A percentile compares a stretch with the other conserved stretches of the same genome.
Evolutionary conservation across 2,888 invertebrate species (phyloP).

Genomic region (Philhelius pedissequus): DNA sequence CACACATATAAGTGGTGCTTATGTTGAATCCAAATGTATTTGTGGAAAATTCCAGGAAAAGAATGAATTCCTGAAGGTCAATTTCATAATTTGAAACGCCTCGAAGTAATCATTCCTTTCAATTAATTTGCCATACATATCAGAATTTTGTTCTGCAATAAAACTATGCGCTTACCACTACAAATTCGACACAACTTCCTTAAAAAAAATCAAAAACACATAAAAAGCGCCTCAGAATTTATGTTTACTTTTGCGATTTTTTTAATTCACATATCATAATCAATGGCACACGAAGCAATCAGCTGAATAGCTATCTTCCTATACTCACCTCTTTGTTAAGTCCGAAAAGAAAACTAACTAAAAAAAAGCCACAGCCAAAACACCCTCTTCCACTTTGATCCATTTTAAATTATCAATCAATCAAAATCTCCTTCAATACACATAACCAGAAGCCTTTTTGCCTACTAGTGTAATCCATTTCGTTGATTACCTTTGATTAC

Average conservation of each 20-base stretch:
- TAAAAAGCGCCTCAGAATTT: constrained; percentile 28
- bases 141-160: neutral
- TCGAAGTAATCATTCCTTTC: too few relatives aligned
- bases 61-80: too few relatives aligned
- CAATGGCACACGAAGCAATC: constrained; percentile 52
- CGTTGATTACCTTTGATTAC: constrained; percentile 71
- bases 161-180: neutral
- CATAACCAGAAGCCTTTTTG: constrained; percentile 68
- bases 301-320: neutral
- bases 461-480: constrained; percentile 70
- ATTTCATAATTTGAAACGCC: too few relatives aligned
- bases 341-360: neutral
- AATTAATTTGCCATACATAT: too few relatives aligned
- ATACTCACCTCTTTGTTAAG: neutral
- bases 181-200: neutral
- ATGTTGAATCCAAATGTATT: too few relatives aligned
- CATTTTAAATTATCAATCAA: constrained; percentile 69
- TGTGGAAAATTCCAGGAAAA: too few relatives aligned
- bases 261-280: constrained; percentile 64
- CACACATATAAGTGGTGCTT: too few relatives aligned
- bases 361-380: neutral
- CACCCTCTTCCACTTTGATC: constrained; percentile 33
- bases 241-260: constrained; percentile 48
- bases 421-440: constrained; percentile 66
- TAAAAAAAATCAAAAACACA: neutral